Evolutionary conservation across 2,888 invertebrate species (phyloP), one percentile per base, ranked within the genome.

Genomic region (Campoplex nolae): DNA sequence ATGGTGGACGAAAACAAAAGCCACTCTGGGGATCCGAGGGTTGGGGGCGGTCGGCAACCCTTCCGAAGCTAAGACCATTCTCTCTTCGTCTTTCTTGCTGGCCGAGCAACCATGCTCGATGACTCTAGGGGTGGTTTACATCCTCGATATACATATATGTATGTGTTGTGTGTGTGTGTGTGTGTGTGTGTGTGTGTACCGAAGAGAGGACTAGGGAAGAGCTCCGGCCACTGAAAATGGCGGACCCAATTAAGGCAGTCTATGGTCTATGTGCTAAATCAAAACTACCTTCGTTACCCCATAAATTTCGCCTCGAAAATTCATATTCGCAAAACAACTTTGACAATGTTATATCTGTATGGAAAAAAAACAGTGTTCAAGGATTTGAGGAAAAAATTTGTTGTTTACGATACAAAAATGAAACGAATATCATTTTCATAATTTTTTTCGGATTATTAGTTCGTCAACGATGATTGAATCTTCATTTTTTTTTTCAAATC

Each of bases 201-300:
- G 90, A 88, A 89, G 90, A 85, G 90, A 88, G 90, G 89, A 89
- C 90, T 90, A 73, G 85, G 85, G 87, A 85, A 85, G 79, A 88
- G 75, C 62, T 84, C 71, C 88, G 88, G 89, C 92, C 91, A 91
- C 92, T 92, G 93, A 94, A 94, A 94, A 94, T 94, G 94, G 94
- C 94, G 94, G 94, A 94, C 94, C 94, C 94, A 94, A 94, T 94
- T 94, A 94, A 93, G 92, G 88, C 91, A 92, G 92, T 91, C 93
- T 92, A 91, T 93, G 84, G 58, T 90, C 89, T 90, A 77, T 42
- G 58, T 16, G 67, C 35, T 67, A 84, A 84, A 80, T 71, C 74
- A 56, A 70, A 76, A 42, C 83, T 70, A 74, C 74, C 88, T 87
- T 88, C 89, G 86, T 88, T 89, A 89, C 86, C 89, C 90, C 42